These are phyloP conservation scores for Fabriciana adippe DNA, from an alignment of 2,888 invertebrate genomes.

Conservation along the genomic window DNA sequence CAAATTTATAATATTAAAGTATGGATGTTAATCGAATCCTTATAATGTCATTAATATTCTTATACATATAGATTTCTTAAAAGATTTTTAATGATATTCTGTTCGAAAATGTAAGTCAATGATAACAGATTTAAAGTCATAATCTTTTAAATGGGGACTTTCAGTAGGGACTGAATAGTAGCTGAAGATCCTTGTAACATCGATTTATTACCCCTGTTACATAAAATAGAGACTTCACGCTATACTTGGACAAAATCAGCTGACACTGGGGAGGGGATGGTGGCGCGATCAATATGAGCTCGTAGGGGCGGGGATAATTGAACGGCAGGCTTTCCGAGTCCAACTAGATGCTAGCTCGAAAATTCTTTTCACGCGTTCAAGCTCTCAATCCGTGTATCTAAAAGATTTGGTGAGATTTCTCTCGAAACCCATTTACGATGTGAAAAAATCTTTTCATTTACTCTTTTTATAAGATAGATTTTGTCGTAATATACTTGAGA, in stretches of 20 bases:
- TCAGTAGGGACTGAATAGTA: slow-evolving; percentile 14
- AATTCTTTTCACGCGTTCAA: slow-evolving; percentile 26
- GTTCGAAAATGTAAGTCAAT: background rate
- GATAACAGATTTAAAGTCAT: background rate
- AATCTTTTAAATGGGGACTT: slow-evolving; percentile 2
- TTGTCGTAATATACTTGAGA: background rate
- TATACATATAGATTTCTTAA: too few relatives aligned
- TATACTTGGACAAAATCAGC: slow-evolving; percentile 37
- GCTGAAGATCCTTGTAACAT: slow-evolving; percentile 18
- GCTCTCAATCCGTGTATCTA: slow-evolving; percentile 27
- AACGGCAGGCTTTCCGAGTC: slow-evolving; percentile 38
- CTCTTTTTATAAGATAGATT: background rate
- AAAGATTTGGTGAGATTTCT: slow-evolving; percentile 20
- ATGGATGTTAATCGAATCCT: too few relatives aligned
- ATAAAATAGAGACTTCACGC: slow-evolving; percentile 16
- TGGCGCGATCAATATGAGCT: slow-evolving; percentile 54
- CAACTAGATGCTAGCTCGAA: slow-evolving; percentile 29
- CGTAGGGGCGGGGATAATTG: slow-evolving; percentile 52
- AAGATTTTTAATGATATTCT: too few relatives aligned
- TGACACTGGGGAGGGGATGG: slow-evolving; percentile 31
- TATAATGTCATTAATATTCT: too few relatives aligned
- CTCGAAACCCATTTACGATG: background rate
- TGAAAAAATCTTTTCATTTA: background rate
- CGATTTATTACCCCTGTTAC: slow-evolving; percentile 14
- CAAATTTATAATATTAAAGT: too few relatives aligned